Percentiles rank a stretch among this genome's conserved stretches.
Evolutionary conservation across 2,113 vertebrate species (phyloP).

Genomic region (Odocoileus hemionus): DNA sequence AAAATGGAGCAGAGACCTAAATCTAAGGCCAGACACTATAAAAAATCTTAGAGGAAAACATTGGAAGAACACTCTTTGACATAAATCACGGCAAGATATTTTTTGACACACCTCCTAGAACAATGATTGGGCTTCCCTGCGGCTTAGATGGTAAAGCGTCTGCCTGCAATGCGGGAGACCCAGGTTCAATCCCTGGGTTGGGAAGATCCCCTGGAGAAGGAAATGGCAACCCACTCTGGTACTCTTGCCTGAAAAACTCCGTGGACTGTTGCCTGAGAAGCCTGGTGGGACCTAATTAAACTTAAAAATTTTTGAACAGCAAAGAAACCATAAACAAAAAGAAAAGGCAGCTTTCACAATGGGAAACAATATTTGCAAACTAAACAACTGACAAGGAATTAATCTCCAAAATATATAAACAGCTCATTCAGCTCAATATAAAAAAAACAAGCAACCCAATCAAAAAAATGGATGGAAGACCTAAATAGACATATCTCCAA

Average conservation of each 20-base stretch:
- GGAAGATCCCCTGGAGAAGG: background rate
- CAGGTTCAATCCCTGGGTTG: rapidly evolving
- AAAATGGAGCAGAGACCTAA: background rate
- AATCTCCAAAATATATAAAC: background rate
- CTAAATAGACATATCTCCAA: background rate
- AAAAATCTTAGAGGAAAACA: background rate
- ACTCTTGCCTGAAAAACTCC: background rate
- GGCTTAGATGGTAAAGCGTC: background rate
- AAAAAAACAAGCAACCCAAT: background rate
- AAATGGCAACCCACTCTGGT: background rate
- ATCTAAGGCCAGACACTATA: background rate
- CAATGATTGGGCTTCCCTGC: background rate
- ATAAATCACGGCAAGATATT: background rate
- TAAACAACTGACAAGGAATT: background rate
- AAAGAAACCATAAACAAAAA: background rate
- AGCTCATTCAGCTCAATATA: background rate
- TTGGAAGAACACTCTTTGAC: background rate
- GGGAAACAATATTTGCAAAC: background rate
- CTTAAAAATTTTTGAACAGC: background rate
- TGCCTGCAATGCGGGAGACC: background rate
- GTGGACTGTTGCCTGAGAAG: background rate
- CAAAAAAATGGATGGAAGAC: background rate
- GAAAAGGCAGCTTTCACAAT: background rate
- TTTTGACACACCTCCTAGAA: background rate
- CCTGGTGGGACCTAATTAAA: background rate